Base-by-base conservation (phyloP, 2,113 vertebrate genomes). In the Nerophis ophidion region DNA sequence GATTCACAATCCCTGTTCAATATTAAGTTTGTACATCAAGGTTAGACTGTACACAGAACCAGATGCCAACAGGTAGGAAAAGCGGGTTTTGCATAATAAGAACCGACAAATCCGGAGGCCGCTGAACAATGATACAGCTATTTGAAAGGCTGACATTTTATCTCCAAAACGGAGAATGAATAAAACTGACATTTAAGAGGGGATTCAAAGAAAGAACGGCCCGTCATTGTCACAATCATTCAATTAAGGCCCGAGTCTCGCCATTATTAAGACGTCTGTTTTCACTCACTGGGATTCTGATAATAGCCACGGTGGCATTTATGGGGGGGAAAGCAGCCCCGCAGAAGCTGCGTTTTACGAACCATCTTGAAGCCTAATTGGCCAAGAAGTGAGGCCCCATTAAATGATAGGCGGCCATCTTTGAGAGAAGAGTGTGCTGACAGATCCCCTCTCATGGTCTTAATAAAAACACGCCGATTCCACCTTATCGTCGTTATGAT, bases 281-380 rank as follows among this genome's bases (percentile, higher is more conserved):
- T 80, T 82, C 76, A 72, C 71, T 86, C 76, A 80, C 68, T 80
- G 75, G 52, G 44, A 72, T 76, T 73, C 56, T 77, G 68, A 71
- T 89, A 89, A 89, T 91, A 85, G 84, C 79, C 83, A 53, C 47
- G 60, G 68, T 90, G 89, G 79, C 89, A 90, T 91, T 91, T 90
- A 66, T 81, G 59, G 65, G 40, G 19, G 11, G 64, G 63, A 68
- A 87, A 76, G 70, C 78, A 74, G 71, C 80, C 74, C 45, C 66
- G 26, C 69, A 79, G 69, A 61, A 66, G 70, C 66, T 85, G 66
- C 66, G 66, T 76, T 26, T 85, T 81, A 78, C 78, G 89, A 76
- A 80, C 66, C 70, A 74, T 68, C 80, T 76, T 74, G 59, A 62
- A 65, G 77, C 76, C 73, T 91, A 91, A 91, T 91, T 91, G 88